phyloP scores from a whole-genome alignment of 1,140 invertebrate species.

The Subanguina moxae region DNA sequence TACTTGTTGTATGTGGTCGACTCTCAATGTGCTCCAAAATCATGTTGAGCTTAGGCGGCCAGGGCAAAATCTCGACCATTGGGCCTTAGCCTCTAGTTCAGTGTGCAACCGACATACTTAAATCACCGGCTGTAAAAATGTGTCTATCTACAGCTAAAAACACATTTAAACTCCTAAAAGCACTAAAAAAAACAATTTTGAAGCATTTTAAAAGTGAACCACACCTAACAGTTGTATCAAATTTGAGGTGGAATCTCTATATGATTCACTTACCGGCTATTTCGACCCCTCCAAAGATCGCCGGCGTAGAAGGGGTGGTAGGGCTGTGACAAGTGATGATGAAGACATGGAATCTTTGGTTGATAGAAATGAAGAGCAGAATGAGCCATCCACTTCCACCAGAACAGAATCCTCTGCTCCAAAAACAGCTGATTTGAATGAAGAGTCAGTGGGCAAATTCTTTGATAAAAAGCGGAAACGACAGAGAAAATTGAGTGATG shows the following conservation, averaged over 20 bases:
- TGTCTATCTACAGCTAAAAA: too few species aligned
- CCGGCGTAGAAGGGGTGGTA: slow-evolving; percentile 23
- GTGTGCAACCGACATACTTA: too few species aligned
- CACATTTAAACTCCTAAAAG: too few species aligned
- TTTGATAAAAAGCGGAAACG: slow-evolving; percentile 23
- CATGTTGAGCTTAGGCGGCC: too few species aligned
- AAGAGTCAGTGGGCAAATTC: slow-evolving; percentile 29
- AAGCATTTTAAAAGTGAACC: slow-evolving; percentile 19
- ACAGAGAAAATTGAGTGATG: slow-evolving; percentile 17
- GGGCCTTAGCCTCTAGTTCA: too few species aligned
- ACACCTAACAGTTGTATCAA: not conserved
- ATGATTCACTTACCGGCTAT: slow-evolving; percentile 53
- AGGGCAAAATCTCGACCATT: too few species aligned
- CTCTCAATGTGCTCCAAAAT: too few species aligned
- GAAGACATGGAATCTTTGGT: slow-evolving; percentile 28
- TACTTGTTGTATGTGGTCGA: too few species aligned
- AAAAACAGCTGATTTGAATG: not conserved
- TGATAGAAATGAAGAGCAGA: slow-evolving; percentile 5
- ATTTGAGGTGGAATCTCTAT: slow-evolving; percentile 45
- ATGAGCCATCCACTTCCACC: not conserved
- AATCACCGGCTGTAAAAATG: too few species aligned
- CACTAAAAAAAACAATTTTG: slow-evolving; percentile 8
- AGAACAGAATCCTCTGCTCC: slow-evolving; percentile 1
- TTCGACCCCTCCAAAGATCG: slow-evolving; percentile 47
- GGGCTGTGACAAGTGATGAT: slow-evolving; percentile 30